Evolutionary conservation across 2,797 vertebrate species (phyloP).

Genomic region (Xiphorhynchus erythropygius): DNA sequence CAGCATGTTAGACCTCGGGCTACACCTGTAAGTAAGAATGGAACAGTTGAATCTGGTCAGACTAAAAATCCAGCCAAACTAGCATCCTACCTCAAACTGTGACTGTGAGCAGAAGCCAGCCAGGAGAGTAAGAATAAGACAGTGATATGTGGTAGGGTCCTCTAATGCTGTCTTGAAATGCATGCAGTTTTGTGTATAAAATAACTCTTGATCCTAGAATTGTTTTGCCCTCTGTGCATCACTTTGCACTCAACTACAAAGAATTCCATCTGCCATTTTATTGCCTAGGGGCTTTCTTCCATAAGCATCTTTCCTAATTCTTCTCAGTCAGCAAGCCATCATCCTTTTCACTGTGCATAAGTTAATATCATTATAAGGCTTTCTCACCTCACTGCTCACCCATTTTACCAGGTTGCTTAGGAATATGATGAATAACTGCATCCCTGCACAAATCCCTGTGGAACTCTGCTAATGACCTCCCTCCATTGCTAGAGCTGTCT

Average conservation of each 20-base stretch:
- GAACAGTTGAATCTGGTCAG: background rate
- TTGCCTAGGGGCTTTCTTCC: background rate
- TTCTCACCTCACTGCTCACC: slow-evolving; percentile 8
- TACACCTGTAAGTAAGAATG: background rate
- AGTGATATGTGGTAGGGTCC: background rate
- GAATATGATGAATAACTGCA: slow-evolving; percentile 7
- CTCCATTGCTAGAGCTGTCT: slow-evolving; percentile 7
- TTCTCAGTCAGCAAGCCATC: slow-evolving; percentile 12
- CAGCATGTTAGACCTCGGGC: background rate
- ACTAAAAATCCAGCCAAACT: background rate
- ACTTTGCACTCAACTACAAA: background rate
- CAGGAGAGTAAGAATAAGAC: background rate
- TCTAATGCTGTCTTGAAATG: background rate
- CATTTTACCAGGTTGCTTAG: slow-evolving; percentile 27
- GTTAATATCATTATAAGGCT: slow-evolving; percentile 32
- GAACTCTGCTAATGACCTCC: slow-evolving; percentile 27
- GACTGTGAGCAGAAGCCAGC: background rate
- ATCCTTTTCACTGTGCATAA: slow-evolving; percentile 27
- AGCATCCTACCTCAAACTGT: background rate
- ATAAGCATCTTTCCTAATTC: background rate
- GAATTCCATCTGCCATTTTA: slow-evolving; percentile 4
- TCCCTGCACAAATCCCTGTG: slow-evolving; percentile 21
- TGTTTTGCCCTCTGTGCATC: background rate
- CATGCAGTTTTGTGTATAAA: background rate
- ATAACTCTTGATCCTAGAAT: background rate